These are phyloP conservation scores for Dryobates pubescens DNA, from an alignment of 2,797 vertebrate species.

Conservation along the genomic window DNA sequence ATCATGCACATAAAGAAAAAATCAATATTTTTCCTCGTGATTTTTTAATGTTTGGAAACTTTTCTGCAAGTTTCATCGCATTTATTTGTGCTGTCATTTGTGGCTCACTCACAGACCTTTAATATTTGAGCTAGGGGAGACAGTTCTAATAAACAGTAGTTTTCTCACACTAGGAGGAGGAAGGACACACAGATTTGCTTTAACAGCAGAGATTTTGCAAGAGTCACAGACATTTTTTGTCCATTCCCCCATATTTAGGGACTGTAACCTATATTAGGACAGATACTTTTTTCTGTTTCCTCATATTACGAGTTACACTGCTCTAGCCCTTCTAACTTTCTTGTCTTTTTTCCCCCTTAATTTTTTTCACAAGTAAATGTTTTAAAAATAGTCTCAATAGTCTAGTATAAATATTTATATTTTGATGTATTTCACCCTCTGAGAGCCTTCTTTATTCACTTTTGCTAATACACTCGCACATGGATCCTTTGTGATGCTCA, in stretches of 20 bases:
- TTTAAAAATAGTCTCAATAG: not conserved
- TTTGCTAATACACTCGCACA: not conserved
- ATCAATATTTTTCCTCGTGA: not conserved
- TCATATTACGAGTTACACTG: not conserved
- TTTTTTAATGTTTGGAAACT: not conserved
- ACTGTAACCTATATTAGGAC: not conserved
- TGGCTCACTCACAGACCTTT: not conserved
- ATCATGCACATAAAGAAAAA: not conserved
- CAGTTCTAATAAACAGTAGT: not conserved
- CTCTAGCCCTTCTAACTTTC: not conserved
- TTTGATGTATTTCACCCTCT: not conserved
- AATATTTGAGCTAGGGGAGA: not conserved
- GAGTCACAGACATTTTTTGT: not conserved
- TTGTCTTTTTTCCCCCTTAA: not conserved
- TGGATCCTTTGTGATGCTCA: not conserved
- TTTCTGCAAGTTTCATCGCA: not conserved
- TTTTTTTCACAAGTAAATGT: not conserved
- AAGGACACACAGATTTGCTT: not conserved
- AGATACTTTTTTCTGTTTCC: not conserved
- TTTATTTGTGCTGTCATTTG: not conserved
- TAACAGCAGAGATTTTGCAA: not conserved
- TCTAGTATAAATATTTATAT: not conserved
- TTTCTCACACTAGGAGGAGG: not conserved
- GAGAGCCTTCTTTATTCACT: not conserved
- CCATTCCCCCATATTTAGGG: not conserved